Evolutionary conservation across 2,797 vertebrate species (phyloP), one percentile per base, ranked within the genome.

Genomic region (Sphenopsis melanotis): DNA sequence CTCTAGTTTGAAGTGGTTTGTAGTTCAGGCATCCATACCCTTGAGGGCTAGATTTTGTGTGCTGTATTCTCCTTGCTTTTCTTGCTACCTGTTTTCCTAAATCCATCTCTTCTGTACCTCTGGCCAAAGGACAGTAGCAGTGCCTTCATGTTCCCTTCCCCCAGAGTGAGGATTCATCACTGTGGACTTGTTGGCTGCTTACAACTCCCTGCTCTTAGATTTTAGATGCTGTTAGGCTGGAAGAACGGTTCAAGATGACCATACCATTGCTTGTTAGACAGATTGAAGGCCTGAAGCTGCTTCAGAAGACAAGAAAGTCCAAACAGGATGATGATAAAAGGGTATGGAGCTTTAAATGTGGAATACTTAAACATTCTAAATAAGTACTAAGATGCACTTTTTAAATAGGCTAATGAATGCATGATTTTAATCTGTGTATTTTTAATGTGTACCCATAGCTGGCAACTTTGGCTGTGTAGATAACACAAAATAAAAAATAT

Each of bases 281-380:
- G 97, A 99, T 99, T 10, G 99, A 99, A 70, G 99, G 99, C 21
- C 98, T 99, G 34, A 99, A 99, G 85, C 97, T 99, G 72, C 98
- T 99, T 77, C 99, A 99, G 92, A 99, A 99, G 96, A 99, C 98
- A 71, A 98, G 98, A 36, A 99, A 99, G 78, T 98, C 93, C 37
- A 98, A 98, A 94, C 98, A 98, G 29, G 98, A 99, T 64, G 98
- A 98, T 68, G 98, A 99, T 72, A 99, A 99, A 96, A 98, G 98
- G 98, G 99, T 99, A 98, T 55, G 76, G 63, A 86, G 17, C 52
- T 90, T 78, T 76, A 65, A 23, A 72, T 61, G 1, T 57, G 17
- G 18, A 18, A 65, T 83, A n/a, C 17, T 81, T 71, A n/a, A 65
- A 10, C 14, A 17, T 68, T 30, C 15, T 87, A 59, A 52, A 44